Conservation (phyloP, 2,797 vertebrate genomes). For the Enteromius trimaculatus region DNA sequence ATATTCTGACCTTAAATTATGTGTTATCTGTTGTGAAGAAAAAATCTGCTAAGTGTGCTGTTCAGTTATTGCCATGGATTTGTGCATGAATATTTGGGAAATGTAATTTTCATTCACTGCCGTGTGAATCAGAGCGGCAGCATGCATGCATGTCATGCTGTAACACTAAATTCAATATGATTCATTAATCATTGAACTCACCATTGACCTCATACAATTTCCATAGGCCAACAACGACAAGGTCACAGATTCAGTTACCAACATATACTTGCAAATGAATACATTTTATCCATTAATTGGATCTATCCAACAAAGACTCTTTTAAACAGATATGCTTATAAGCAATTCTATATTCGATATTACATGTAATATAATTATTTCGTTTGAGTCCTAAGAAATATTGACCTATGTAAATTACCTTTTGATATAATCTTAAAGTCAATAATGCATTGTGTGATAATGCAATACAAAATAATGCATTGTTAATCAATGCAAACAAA, state of each 20-base stretch:
- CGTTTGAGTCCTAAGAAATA: background rate
- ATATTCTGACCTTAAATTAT: constrained; percentile 38
- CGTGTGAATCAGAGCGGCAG: constrained; percentile 24
- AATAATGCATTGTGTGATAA: background rate
- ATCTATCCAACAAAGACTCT: background rate
- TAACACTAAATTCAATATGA: constrained; percentile 13
- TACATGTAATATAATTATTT: background rate
- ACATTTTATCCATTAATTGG: background rate
- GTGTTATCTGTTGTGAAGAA: constrained; percentile 36
- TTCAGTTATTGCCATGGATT: constrained; percentile 5
- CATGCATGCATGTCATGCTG: background rate
- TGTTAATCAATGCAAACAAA: background rate
- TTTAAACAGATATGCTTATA: background rate
- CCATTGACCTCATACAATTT: background rate
- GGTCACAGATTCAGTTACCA: background rate
- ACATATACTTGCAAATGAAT: background rate
- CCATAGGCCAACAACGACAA: background rate
- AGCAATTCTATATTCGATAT: background rate
- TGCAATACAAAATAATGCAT: no score
- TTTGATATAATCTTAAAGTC: background rate
- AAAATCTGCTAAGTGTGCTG: constrained; percentile 17
- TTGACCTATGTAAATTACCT: constrained; percentile 11
- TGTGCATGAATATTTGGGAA: constrained; percentile 4
- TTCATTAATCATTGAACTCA: background rate
- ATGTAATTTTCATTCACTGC: constrained; percentile 14